Percentiles rank a stretch among this genome's conserved stretches.
Conservation (phyloP, 2,797 vertebrate species). For the Brotula barbata region DNA sequence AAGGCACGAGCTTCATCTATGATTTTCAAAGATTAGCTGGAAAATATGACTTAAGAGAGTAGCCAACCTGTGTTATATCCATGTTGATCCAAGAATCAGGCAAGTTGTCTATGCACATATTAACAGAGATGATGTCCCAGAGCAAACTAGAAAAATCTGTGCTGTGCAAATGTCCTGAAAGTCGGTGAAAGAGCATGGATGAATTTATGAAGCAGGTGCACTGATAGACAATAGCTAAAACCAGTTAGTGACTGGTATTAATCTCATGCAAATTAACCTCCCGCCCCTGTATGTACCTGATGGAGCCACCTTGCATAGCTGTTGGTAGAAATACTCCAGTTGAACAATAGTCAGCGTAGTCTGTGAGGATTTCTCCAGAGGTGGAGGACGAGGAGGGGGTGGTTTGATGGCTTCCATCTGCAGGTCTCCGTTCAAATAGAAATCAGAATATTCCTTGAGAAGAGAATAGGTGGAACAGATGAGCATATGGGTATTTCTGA, state of each 20-base stretch:
- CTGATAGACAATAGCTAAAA: neutral
- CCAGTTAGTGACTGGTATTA: neutral
- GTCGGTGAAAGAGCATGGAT: neutral
- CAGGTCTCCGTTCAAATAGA: conserved; percentile 82
- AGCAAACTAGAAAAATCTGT: conserved; percentile 78
- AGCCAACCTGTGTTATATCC: conserved; percentile 77
- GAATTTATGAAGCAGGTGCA: neutral
- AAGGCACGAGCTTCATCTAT: no score
- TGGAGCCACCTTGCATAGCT: conserved; percentile 81
- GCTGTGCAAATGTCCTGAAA: conserved; percentile 70
- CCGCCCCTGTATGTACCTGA: conserved; percentile 75
- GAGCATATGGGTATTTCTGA: no score
- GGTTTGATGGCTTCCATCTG: conserved; percentile 72
- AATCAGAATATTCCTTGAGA: conserved; percentile 70
- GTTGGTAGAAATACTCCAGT: conserved; percentile 78
- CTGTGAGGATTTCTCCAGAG: conserved; percentile 70
- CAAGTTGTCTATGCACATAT: conserved; percentile 73
- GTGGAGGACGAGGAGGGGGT: conserved; percentile 60
- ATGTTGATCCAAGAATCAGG: conserved; percentile 82
- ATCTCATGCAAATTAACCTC: neutral
- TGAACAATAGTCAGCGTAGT: conserved; percentile 79
- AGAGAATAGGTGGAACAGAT: conserved; percentile 3
- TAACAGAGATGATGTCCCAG: conserved; percentile 70
- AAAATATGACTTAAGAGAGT: neutral
- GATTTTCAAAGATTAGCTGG: neutral